Percentiles rank a stretch among this genome's conserved stretches.
Conservation (phyloP, 2,797 vertebrate species). For the Taenioides sp. region DNA sequence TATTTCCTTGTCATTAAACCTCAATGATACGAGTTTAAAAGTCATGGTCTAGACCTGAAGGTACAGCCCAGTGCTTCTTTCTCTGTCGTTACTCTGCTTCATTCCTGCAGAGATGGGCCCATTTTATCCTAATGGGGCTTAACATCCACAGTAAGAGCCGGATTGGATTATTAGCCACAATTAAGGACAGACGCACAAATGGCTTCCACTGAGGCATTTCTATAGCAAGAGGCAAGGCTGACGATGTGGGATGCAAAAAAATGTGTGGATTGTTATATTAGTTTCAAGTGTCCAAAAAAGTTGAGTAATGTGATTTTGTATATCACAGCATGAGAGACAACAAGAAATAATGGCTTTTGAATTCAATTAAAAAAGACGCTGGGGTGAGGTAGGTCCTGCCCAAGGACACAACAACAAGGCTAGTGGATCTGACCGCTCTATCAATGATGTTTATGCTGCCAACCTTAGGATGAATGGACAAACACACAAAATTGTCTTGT, state of each 20-base stretch:
- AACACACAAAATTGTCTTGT: too few relatives aligned
- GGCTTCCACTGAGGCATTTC: constrained; percentile 72
- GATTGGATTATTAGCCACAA: constrained; percentile 76
- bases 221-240: constrained; percentile 40
- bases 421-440: too few relatives aligned
- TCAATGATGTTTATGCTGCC: too few relatives aligned
- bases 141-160: constrained; percentile 59
- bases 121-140: constrained; percentile 71
- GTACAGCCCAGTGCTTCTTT: constrained; percentile 29
- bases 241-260: constrained; percentile 43
- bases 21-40: constrained; percentile 38
- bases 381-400: too few relatives aligned
- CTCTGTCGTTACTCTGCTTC: constrained; percentile 57
- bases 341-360: not conserved
- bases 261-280: not conserved
- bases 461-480: too few relatives aligned
- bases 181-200: constrained; percentile 69
- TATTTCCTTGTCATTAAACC: constrained; percentile 50
- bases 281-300: not conserved
- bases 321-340: not conserved
- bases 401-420: too few relatives aligned
- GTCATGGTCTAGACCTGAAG: constrained; percentile 44
- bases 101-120: constrained; percentile 44
- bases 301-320: not conserved
- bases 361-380: too few relatives aligned